A percentile compares a stretch with the other conserved stretches of the same genome.
These are phyloP conservation scores for Arothron firmamentum DNA, from an alignment of 2,113 vertebrate species.

Conservation along the genomic window DNA sequence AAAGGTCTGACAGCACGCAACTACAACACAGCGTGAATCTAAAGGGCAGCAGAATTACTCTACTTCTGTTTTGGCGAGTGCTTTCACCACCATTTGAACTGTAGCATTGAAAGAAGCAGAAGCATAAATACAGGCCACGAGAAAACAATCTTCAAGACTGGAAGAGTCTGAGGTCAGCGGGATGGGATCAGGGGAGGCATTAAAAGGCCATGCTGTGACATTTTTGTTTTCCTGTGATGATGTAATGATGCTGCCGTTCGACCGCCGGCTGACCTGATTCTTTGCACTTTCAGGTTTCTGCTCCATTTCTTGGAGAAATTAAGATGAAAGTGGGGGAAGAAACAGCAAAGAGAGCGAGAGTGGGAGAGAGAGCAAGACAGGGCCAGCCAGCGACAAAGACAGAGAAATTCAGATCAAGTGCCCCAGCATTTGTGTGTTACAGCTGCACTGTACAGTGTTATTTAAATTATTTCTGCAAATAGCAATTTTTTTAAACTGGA, in stretches of 20 bases:
- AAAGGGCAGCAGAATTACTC: neutral
- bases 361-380: neutral
- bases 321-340: slow-evolving; percentile 7
- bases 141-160: slow-evolving; percentile 9
- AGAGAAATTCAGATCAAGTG: neutral
- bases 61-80: neutral
- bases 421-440: neutral
- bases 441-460: too few relatives aligned
- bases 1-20: neutral
- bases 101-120: neutral
- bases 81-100: neutral
- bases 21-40: neutral
- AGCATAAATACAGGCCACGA: neutral
- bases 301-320: slow-evolving; percentile 27
- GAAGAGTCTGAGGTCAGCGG: neutral
- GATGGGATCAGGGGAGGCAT: slow-evolving; percentile 6
- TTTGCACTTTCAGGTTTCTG: slow-evolving; percentile 35
- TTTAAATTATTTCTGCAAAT: too few relatives aligned
- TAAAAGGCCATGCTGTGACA: slow-evolving; percentile 47
- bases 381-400: neutral
- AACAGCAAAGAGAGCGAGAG: slow-evolving; percentile 5
- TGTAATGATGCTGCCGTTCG: slow-evolving; percentile 39
- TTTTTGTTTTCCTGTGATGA: slow-evolving; percentile 37
- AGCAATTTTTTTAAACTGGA: too few relatives aligned
- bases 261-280: slow-evolving; percentile 13